phyloP scores from a whole-genome alignment of 1,140 invertebrate species.

The Patella vulgata region DNA sequence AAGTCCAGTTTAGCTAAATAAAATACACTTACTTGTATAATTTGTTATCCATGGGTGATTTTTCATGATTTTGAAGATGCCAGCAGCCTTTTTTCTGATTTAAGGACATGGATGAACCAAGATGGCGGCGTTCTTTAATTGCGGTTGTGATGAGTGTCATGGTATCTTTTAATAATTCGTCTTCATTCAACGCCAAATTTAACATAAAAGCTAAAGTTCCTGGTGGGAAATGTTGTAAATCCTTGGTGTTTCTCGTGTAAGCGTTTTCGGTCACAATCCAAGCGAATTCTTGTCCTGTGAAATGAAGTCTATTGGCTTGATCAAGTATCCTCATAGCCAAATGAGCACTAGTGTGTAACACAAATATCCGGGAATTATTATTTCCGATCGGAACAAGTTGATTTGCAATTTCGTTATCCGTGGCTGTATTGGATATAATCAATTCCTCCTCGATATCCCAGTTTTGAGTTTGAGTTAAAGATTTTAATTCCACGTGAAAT shows the following conservation, averaged over 20 bases:
- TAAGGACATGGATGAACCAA: conserved; percentile 3
- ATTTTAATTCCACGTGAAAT: conserved; percentile 39
- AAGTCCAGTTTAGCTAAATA: no score
- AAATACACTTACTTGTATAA: conserved; percentile 32
- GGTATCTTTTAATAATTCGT: conserved; percentile 47
- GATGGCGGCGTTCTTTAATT: conserved; percentile 22
- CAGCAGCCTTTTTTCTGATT: conserved; percentile 10
- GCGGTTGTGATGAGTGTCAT: conserved; percentile 42
- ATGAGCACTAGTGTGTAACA: conserved; percentile 43
- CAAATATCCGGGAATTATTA: conserved; percentile 44
- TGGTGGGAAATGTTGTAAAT: conserved; percentile 36
- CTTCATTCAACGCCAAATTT: conserved; percentile 40
- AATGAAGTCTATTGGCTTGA: conserved; percentile 23
- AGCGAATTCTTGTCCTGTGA: conserved; percentile 38
- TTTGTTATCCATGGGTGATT: conserved; percentile 9
- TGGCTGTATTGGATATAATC: conserved; percentile 29
- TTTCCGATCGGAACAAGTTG: conserved; percentile 24
- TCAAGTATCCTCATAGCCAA: conserved; percentile 44
- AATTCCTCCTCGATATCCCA: conserved; percentile 49
- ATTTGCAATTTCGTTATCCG: conserved; percentile 25
- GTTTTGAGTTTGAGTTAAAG: conserved; percentile 31
- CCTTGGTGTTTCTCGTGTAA: conserved; percentile 39
- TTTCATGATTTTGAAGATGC: conserved; percentile 12
- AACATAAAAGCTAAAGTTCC: conserved; percentile 46
- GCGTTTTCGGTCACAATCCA: conserved; percentile 58